Base-by-base conservation (phyloP, 2,888 invertebrate species). In the Stenolophus ochropezus region DNA sequence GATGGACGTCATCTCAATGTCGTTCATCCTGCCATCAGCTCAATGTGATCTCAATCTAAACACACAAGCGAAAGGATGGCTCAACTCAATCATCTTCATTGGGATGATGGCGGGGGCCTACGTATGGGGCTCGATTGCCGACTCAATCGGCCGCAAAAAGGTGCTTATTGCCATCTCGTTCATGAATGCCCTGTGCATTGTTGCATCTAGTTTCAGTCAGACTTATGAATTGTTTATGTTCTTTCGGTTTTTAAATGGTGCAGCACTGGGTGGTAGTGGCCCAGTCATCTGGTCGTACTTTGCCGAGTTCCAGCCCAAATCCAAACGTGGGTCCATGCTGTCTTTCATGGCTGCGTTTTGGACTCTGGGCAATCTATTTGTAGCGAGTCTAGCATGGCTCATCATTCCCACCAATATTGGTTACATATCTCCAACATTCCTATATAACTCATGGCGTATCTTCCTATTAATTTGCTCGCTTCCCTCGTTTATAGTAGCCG, bases 251-350 rank as follows among this genome's bases (percentile, higher is more conserved):
- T 91, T 97, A 87, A 97, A 97, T 89, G 97, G 97, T 85, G 96
- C 97, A 87, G 97, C 97, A 97, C 92, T 96, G 85, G 96, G 96
- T 85, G 96, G 96, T 84, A 96, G 95, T 87, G 95, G 97, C 88
- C 97, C 97, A 82, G 97, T 97, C 84, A 96, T 97, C 89, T 97
- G 97, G 96, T 96, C 97, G 20, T 97, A 97, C 90, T 97, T 96
- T 89, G 96, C 96, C 83, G 97, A 97, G 90, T 97, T 97, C 89
- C 97, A 97, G 90, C 97, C 97, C 81, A 96, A 96, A 90, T 92
- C 94, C 85, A 96, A 95, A 88, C 93, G 97, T 85, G 97, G 97
- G 75, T 95, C 96, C 77, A 97, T 97, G 97, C 91, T 97, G 85
- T 96, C 96, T 86, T 96, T 96, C 88, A 96, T 97, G 94, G 97